Percentiles rank a stretch among this genome's conserved stretches.
Conservation (phyloP, 2,113 vertebrate species). For the Corynorhinus townsendii region DNA sequence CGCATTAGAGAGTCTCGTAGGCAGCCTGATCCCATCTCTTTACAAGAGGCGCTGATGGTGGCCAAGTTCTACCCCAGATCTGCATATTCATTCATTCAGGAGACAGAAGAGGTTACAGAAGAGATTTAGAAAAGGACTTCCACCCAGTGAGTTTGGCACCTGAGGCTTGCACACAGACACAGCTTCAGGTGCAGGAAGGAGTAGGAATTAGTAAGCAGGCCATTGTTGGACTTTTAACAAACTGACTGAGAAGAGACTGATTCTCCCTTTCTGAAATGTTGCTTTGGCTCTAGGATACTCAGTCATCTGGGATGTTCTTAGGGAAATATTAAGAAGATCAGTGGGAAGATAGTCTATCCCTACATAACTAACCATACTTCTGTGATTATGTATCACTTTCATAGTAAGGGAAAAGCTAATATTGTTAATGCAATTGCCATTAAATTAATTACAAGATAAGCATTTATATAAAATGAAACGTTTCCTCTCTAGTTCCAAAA, state of each 20-base stretch:
- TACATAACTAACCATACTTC: neutral
- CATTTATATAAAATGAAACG: neutral
- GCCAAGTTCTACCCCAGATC: conserved; percentile 40
- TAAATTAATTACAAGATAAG: neutral
- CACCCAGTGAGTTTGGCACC: neutral
- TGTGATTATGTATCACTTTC: neutral
- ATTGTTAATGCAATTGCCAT: neutral
- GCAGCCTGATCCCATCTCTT: conserved; percentile 22
- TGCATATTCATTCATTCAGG: conserved; percentile 26
- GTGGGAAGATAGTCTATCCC: neutral
- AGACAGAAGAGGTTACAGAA: conserved; percentile 3
- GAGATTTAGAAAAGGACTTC: neutral
- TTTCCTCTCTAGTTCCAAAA: neutral
- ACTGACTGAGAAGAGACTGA: neutral
- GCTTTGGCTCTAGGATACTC: neutral
- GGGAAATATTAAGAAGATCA: neutral
- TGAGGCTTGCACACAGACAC: neutral
- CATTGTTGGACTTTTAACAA: neutral
- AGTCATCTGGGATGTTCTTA: neutral
- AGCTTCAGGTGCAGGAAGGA: neutral
- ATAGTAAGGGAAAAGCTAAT: neutral
- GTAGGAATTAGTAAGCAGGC: conserved; percentile 24
- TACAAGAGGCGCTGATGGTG: neutral
- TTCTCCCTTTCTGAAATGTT: neutral
- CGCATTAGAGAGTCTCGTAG: conserved; percentile 43